Conservation (phyloP, 2,888 invertebrate genomes). For the Stenurella melanura region DNA sequence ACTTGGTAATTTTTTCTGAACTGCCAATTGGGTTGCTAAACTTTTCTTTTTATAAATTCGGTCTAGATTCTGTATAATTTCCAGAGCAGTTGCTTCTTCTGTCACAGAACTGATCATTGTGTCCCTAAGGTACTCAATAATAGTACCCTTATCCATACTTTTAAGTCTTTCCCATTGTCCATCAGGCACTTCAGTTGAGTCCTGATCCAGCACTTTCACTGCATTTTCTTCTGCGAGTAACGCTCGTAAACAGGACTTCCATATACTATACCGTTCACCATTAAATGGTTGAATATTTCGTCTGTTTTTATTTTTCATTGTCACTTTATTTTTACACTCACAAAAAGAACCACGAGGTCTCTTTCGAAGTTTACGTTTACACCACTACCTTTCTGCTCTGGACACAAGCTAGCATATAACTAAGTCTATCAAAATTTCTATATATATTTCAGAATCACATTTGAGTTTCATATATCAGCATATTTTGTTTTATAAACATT, state of each 20-base stretch:
- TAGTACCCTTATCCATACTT: background rate
- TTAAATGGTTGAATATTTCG: constrained; percentile 19
- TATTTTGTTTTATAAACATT: too few species aligned
- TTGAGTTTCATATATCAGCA: too few species aligned
- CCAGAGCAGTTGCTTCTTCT: constrained; percentile 22
- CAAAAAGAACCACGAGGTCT: too few species aligned
- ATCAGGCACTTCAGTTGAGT: constrained; percentile 8
- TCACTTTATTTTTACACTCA: background rate
- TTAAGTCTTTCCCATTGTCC: constrained; percentile 17
- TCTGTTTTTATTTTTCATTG: constrained; percentile 19
- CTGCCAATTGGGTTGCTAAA: constrained; percentile 10
- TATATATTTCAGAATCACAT: too few species aligned
- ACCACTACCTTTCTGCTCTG: too few species aligned
- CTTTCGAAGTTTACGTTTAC: too few species aligned
- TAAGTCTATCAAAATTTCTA: too few species aligned
- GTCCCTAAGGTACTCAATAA: constrained; percentile 11
- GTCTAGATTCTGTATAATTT: background rate
- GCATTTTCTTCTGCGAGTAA: constrained; percentile 19
- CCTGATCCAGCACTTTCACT: constrained; percentile 21
- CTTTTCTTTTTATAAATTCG: background rate
- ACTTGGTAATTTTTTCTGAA: constrained; percentile 21
- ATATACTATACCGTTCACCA: constrained; percentile 16
- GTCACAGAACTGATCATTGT: constrained; percentile 16
- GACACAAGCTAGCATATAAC: too few species aligned
- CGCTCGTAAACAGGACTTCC: constrained; percentile 12